Evolutionary conservation across 1,140 invertebrate species (phyloP), one percentile per base, ranked within the genome.

Genomic region (Lasaia peninsularis): DNA sequence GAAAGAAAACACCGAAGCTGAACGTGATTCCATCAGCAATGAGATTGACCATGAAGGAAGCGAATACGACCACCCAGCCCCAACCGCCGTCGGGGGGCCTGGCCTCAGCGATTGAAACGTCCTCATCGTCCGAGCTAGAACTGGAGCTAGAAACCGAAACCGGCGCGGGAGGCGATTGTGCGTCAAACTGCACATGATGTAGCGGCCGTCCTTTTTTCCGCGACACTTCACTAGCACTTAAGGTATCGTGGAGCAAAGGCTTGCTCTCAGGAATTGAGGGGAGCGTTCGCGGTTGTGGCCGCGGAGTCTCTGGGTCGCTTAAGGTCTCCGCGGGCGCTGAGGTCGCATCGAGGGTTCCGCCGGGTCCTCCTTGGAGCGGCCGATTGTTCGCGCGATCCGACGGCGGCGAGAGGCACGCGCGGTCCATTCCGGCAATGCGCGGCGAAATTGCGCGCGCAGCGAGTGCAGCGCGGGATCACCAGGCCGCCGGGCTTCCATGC

Each of bases 1-100:
- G 92, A 73, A 92, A 96, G 67, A 97, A 94, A 1, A 97, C 93
- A 24, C 96, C 96, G 74, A 96, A 96, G 54, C 95, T 96, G 81
- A 97, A 95, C 0, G 95, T 96, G 50, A 97, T 93, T 2, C 96
- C 96, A 75, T 98, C 96, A 11, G 96, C 96, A 64, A 98, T 98
- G 18, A 98, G 90, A 79, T 98, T 98, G 51, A 97, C 94, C 86
- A 97, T 91, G 70, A 98, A 97, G 0, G 96, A 94, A 80, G 96
- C 91, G 80, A 94, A 95, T 53, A 98, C 90, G 73, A 97, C 91
- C 56, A 97, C 93, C 94, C 94, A 95, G 14, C 94, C 94, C 93
- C 93, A 95, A 0, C 94, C 94, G 14, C 94, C 94, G 71, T 95
- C 94, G 0, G 94, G 94, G 0, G 94, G 92, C 35, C 92, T 84